Conservation (phyloP, 2,888 invertebrate species). For the Neoscelio sp. region DNA sequence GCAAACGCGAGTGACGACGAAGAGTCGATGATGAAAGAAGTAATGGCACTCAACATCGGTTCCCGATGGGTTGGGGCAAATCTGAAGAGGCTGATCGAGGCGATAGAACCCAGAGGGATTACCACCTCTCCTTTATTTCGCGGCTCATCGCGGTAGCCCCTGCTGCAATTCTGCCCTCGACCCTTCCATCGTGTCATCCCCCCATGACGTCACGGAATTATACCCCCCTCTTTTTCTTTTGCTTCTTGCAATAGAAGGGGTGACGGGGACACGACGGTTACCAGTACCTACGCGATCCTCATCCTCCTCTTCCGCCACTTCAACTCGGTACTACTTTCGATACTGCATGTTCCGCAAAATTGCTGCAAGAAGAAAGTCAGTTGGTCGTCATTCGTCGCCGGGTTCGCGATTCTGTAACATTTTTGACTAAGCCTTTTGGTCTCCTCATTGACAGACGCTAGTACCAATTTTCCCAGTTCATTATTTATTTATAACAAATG, state of each 20-base stretch:
- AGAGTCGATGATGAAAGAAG: constrained; percentile 67
- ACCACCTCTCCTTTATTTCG: constrained; percentile 71
- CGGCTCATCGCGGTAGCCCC: constrained; percentile 65
- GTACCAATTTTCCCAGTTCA: too few relatives aligned
- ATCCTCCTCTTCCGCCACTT: constrained; percentile 70
- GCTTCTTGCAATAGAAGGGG: constrained; percentile 70
- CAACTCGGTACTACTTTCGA: constrained; percentile 71
- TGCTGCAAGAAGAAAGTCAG: constrained; percentile 79
- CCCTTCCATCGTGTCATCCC: constrained; percentile 71
- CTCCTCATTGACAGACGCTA: too few relatives aligned
- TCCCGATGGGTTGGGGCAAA: constrained; percentile 74
- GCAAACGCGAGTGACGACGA: constrained; percentile 46
- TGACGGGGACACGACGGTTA: constrained; percentile 59
- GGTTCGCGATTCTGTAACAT: constrained; percentile 39
- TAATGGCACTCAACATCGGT: constrained; percentile 73
- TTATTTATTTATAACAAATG: too few relatives aligned
- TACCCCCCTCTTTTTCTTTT: constrained; percentile 71
- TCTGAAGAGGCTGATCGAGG: constrained; percentile 71
- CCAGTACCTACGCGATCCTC: constrained; percentile 71
- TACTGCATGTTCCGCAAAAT: constrained; percentile 82
- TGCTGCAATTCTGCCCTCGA: constrained; percentile 68
- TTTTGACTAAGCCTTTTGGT: too few relatives aligned
- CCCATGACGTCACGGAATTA: constrained; percentile 68
- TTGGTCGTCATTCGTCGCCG: constrained; percentile 75
- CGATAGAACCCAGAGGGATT: constrained; percentile 76